A percentile compares a stretch with the other conserved stretches of the same genome.
Evolutionary conservation across 2,113 vertebrate genomes (phyloP).

Genomic region (Hydrochoerus hydrochaeris): DNA sequence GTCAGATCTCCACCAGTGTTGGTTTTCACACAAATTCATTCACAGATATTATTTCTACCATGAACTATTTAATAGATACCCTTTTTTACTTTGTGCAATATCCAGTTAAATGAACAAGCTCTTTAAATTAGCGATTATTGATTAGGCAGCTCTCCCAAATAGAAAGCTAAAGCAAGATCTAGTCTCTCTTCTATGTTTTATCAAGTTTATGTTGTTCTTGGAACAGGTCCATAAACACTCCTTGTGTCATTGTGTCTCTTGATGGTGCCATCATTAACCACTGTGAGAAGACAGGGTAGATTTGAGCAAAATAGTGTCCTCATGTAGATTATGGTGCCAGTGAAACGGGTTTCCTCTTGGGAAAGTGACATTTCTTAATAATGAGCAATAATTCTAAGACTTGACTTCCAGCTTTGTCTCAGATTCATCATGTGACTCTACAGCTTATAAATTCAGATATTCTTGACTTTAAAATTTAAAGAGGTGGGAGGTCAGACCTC

Average conservation of each 20-base stretch:
- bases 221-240: neutral
- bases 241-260: neutral
- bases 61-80: neutral
- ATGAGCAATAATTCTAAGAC: neutral
- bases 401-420: neutral
- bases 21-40: slow-evolving; percentile 2
- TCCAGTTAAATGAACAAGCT: neutral
- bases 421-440: neutral
- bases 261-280: neutral
- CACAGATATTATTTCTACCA: neutral
- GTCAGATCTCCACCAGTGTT: neutral
- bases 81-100: neutral
- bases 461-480: neutral
- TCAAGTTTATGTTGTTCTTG: neutral
- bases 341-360: neutral
- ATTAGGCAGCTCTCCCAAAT: neutral
- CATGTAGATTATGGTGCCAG: neutral
- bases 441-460: neutral
- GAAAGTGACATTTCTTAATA: neutral
- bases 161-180: neutral
- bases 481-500: neutral
- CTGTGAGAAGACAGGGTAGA: neutral
- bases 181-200: neutral
- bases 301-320: neutral
- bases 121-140: neutral